A percentile compares a stretch with the other conserved stretches of the same genome.
Evolutionary conservation across 2,113 vertebrate genomes (phyloP).

Genomic region (Syngnathoides biaculeatus): DNA sequence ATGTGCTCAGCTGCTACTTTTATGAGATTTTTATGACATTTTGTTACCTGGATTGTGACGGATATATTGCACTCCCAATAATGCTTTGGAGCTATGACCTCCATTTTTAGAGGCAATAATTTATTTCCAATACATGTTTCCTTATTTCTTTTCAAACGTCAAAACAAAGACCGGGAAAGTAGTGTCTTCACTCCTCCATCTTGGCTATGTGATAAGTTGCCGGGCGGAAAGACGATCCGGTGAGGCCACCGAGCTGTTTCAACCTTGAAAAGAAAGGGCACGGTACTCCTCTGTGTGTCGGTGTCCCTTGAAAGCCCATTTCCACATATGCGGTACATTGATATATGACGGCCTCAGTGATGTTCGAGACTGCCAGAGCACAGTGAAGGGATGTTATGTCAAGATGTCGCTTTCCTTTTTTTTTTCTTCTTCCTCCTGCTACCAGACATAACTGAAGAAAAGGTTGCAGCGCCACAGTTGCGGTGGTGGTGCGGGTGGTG

Average conservation of each 20-base stretch:
- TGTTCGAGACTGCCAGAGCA: constrained; percentile 44
- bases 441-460: constrained; percentile 53
- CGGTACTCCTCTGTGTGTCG: constrained; percentile 43
- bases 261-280: constrained; percentile 56
- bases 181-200: constrained; percentile 8
- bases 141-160: too few relatives aligned
- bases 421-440: constrained; percentile 7
- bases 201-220: constrained; percentile 26
- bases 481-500: constrained; percentile 7
- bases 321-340: constrained; percentile 40
- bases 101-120: too few relatives aligned
- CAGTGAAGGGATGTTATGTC: constrained; percentile 41
- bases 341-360: constrained; percentile 57
- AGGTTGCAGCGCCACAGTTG: constrained; percentile 23
- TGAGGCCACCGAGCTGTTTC: constrained; percentile 47
- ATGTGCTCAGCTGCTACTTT: too few relatives aligned
- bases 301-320: constrained; percentile 54
- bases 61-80: too few relatives aligned
- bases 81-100: too few relatives aligned
- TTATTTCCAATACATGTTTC: too few relatives aligned
- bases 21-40: too few relatives aligned
- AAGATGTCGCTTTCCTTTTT: constrained; percentile 30
- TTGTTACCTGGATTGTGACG: too few relatives aligned
- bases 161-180: neutral
- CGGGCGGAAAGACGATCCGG: constrained; percentile 43